These are phyloP conservation scores for Aproaerema taeniolella DNA, from an alignment of 2,888 invertebrate species.

Conservation along the genomic window DNA sequence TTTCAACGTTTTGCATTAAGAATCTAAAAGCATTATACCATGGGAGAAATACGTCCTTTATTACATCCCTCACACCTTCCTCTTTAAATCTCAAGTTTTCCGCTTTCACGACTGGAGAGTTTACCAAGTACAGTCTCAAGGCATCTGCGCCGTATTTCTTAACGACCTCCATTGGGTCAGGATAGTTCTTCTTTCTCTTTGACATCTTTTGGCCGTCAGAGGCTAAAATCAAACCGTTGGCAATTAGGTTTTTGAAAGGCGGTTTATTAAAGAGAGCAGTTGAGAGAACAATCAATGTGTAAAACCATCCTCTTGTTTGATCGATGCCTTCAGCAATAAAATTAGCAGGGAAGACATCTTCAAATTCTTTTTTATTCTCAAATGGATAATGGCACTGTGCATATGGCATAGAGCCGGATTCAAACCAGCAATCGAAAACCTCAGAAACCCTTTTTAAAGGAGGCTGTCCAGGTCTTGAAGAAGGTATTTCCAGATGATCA, in stretches of 20 bases:
- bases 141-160: slow-evolving; percentile 98
- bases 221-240: slow-evolving; percentile 97
- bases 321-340: slow-evolving; percentile 99
- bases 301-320: slow-evolving; percentile 99
- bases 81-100: slow-evolving; percentile 98
- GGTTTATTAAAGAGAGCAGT: slow-evolving; percentile 97
- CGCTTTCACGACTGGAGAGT: slow-evolving; percentile 98
- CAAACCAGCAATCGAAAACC: slow-evolving; percentile 99
- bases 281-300: slow-evolving; percentile 97
- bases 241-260: slow-evolving; percentile 98
- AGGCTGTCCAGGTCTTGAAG: slow-evolving; percentile 87
- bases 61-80: slow-evolving; percentile 96
- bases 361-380: slow-evolving; percentile 91
- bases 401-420: slow-evolving; percentile 99
- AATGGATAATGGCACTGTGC: slow-evolving; percentile 98
- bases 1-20: slow-evolving; percentile 93
- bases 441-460: slow-evolving; percentile 91
- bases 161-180: slow-evolving; percentile 95
- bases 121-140: slow-evolving; percentile 95
- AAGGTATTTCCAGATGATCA: slow-evolving; percentile 95
- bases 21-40: slow-evolving; percentile 98
- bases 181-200: slow-evolving; percentile 98
- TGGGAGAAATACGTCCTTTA: slow-evolving; percentile 98
- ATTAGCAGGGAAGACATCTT: slow-evolving; percentile 96
- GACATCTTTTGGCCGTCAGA: slow-evolving; percentile 99